A percentile compares a stretch with the other conserved stretches of the same genome.
These are phyloP conservation scores for Sturmia bella DNA, from an alignment of 2,888 invertebrate genomes.

Conservation along the genomic window DNA sequence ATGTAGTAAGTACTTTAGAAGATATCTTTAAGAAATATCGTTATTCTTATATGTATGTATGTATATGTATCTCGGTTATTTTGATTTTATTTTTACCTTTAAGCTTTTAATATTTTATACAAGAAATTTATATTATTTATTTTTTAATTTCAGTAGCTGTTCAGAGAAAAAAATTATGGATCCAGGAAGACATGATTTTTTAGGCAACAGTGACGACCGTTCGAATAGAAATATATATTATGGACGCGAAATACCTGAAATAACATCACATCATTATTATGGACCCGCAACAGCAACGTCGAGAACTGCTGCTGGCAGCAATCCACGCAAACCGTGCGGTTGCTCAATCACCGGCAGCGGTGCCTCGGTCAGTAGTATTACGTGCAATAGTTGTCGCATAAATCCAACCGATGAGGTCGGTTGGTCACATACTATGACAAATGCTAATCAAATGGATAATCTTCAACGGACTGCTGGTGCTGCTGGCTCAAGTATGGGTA, in stretches of 20 bases:
- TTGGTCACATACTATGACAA: constrained; percentile 50
- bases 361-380: constrained; percentile 59
- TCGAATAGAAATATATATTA: constrained; percentile 66
- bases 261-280: constrained; percentile 66
- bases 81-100: not conserved
- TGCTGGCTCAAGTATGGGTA: constrained; percentile 22
- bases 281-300: constrained; percentile 46
- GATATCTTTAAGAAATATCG: too few species aligned
- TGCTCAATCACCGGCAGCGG: constrained; percentile 66
- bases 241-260: constrained; percentile 67
- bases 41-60: constrained; percentile 6
- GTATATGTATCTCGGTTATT: not conserved
- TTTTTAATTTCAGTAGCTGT: constrained; percentile 9
- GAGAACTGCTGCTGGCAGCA: constrained; percentile 30
- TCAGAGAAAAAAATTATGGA: constrained; percentile 75
- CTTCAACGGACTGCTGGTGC: constrained; percentile 36
- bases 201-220: constrained; percentile 69
- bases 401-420: constrained; percentile 64
- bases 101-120: not conserved
- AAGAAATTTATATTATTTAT: not conserved
- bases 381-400: constrained; percentile 72
- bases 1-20: too few species aligned
- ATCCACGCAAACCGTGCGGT: constrained; percentile 71
- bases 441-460: constrained; percentile 48
- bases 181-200: constrained; percentile 76